phyloP scores from a whole-genome alignment of 2,113 vertebrate genomes.

The Dromaius novaehollandiae region DNA sequence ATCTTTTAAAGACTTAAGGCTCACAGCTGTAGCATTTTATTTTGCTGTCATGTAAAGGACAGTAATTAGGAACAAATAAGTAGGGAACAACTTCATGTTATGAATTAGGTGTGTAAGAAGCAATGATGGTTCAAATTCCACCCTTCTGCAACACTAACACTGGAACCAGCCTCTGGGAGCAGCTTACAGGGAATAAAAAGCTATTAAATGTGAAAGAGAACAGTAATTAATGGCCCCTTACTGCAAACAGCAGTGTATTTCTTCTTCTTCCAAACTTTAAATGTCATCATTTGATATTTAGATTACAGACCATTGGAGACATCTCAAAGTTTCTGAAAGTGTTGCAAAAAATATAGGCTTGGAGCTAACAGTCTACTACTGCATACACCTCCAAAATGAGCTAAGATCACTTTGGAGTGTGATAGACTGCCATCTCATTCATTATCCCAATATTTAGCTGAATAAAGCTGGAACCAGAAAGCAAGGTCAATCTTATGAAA shows the following conservation, averaged over 20 bases:
- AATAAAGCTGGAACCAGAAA: background rate
- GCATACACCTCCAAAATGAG: background rate
- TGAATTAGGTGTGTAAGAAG: background rate
- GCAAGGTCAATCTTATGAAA: background rate
- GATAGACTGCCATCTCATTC: background rate
- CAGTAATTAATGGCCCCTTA: background rate
- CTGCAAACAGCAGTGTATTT: background rate
- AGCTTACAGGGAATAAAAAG: background rate
- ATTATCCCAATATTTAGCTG: background rate
- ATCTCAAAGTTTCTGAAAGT: constrained; percentile 18
- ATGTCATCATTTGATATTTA: constrained; percentile 13
- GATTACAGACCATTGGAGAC: background rate
- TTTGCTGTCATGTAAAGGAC: background rate
- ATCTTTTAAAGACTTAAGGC: background rate
- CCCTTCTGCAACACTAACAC: background rate
- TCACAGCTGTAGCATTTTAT: background rate
- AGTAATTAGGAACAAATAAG: background rate
- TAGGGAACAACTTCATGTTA: background rate
- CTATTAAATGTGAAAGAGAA: background rate
- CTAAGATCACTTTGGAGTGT: background rate
- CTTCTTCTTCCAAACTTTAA: constrained; percentile 8
- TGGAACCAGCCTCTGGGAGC: background rate
- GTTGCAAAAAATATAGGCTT: background rate
- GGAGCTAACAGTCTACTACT: background rate
- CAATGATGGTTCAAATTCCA: background rate